Percentiles rank a stretch among this genome's conserved stretches.
Conservation (phyloP, 2,888 invertebrate species). For the Venusia cambrica region DNA sequence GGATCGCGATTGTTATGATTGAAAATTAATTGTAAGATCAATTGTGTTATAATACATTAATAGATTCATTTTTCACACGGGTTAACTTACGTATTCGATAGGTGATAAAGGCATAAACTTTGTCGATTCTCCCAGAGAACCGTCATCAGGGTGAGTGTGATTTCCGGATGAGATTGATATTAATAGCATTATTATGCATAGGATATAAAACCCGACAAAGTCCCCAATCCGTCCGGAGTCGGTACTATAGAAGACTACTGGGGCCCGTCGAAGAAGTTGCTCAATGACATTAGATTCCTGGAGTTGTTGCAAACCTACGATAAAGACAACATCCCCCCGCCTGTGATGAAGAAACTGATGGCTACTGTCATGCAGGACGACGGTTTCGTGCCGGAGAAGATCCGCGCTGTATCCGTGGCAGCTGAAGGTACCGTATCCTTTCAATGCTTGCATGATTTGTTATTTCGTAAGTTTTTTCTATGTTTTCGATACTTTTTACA, state of each 20-base stretch:
- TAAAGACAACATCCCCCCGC: slow-evolving; percentile 94
- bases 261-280: slow-evolving; percentile 92
- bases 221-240: slow-evolving; percentile 90
- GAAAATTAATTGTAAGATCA: no score
- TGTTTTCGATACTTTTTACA: no score
- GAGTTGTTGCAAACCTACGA: slow-evolving; percentile 93
- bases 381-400: slow-evolving; percentile 95
- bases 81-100: no score
- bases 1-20: no score
- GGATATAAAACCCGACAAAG: slow-evolving; percentile 93
- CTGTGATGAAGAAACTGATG: slow-evolving; percentile 91
- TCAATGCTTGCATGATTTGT: no score
- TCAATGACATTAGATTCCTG: slow-evolving; percentile 95
- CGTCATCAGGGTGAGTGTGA: no score
- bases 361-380: slow-evolving; percentile 90
- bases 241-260: slow-evolving; percentile 95
- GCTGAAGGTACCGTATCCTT: slow-evolving; percentile 86
- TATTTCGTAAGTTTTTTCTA: no score
- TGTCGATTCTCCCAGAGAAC: no score
- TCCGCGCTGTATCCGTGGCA: slow-evolving; percentile 92
- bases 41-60: no score
- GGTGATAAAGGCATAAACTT: no score
- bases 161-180: no score
- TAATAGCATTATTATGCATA: slow-evolving; percentile 9
- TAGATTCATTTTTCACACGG: no score